A percentile compares a stretch with the other conserved stretches of the same genome.
Evolutionary conservation across 2,888 invertebrate genomes (phyloP).

Genomic region (Melinopterus prodromus): DNA sequence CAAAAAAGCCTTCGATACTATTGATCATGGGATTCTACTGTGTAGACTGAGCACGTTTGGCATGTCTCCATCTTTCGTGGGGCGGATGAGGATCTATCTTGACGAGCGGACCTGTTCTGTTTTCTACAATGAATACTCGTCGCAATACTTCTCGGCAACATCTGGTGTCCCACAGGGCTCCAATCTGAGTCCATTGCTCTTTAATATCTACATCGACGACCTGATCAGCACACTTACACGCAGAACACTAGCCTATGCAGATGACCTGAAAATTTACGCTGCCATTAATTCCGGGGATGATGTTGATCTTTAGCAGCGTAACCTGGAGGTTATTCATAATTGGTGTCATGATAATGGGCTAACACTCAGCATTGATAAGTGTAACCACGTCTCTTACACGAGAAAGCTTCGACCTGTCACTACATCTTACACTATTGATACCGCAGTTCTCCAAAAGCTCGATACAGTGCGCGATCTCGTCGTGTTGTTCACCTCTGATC

Average conservation of each 20-base stretch:
- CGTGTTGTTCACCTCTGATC: neutral
- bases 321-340: neutral
- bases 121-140: neutral
- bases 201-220: neutral
- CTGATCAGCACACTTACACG: neutral
- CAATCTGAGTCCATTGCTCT: neutral
- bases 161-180: neutral
- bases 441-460: neutral
- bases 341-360: neutral
- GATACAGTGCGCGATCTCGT: neutral
- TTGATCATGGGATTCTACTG: constrained; percentile 6
- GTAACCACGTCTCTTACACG: neutral
- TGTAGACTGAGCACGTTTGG: constrained; percentile 8
- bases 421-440: neutral
- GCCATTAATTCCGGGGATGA: neutral
- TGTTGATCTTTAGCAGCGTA: neutral
- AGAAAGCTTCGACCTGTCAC: neutral
- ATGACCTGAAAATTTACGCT: neutral
- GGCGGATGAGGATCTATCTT: neutral
- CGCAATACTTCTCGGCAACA: neutral
- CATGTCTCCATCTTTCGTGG: neutral
- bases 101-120: neutral
- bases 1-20: constrained; percentile 9
- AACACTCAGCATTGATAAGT: neutral
- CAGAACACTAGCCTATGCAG: neutral